Base-by-base conservation (phyloP, 2,113 vertebrate genomes). In the Indicator indicator region DNA sequence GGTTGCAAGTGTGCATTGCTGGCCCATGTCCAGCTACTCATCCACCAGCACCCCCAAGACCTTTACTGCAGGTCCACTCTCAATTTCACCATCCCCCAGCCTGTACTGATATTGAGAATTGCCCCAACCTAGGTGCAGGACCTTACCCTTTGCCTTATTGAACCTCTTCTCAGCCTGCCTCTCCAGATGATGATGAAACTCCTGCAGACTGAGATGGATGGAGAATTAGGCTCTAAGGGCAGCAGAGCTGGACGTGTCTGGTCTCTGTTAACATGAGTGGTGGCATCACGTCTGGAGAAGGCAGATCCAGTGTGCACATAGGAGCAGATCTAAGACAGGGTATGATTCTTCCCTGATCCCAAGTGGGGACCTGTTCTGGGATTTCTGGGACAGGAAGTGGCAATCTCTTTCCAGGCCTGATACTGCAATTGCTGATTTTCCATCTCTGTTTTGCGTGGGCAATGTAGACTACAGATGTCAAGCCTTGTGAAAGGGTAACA, bases 401-500 rank as follows among this genome's bases (percentile, higher is more conserved):
- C 56, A 44, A 30, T 58, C 83, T 60, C 3, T 14, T 44, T 69
- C 62, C 16, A 84, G 9, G 5, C 24, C 28, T 16, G 3, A 4
- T 40, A 42, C 36, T 59, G 18, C 30, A 46, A 13, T 36, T 59
- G 52, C 30, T 71, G 26, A 18, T 73, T 86, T 86, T 74, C 52
- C 30, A 12, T 30, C 16, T 72, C 5, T 67, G n/a, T 55, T 83
- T 81, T 71, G 16, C 38, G 36, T 78, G 42, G 33, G 8, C 38
- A 26, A 0, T 1, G 4, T 20, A 50, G 23, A 21, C 19, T 11
- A 0, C 5, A 27, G 36, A 10, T 16, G 7, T 63, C 32, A 55
- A 80, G 59, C 48, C 76, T 88, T 21, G 11, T 26, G 65, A 2
- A 8, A 38, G 36, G 3, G 6, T 30, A 16, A 24, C 30, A 77